Evolutionary conservation across 2,888 invertebrate species (phyloP), one percentile per base, ranked within the genome.

Genomic region (Phorcus lineatus): DNA sequence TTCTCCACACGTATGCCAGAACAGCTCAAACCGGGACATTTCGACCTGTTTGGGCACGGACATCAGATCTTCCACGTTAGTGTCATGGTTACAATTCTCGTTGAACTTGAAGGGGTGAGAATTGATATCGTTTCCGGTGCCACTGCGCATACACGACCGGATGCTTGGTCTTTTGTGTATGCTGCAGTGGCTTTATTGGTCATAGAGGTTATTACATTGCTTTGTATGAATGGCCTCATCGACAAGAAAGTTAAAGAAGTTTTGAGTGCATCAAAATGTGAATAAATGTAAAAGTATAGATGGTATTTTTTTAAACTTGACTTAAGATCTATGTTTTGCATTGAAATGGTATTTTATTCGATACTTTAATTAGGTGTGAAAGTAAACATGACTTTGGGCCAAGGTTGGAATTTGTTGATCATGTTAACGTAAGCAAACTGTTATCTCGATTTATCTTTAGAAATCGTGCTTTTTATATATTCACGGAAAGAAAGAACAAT

Each of bases 41-140:
- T 87, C 80, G 91, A 91, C 81, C 82, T 88, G 16, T 22, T 89
- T 19, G 91, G 90, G 9, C 89, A 90, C 74, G 88, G 90, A 28
- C 90, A 90, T 77, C 88, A 89, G 57, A 82, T 88, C 24, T 90
- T 90, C 79, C 90, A 90, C 78, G 80, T 88, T 0, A 24, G 79
- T 36, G 66, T 81, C 11, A 77, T 83, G 19, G 17, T 84, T 7
- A 82, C 83, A 0, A 81, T 83, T 40, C 40, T 82, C 31, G 53
- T 80, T 2, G 82, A 86, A 78, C 66, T 84, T n/a, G 55, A 81
- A 36, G 83, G 77, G 11, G 80, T 81, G 16, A 54, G 79, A 31
- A 77, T 77, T 16, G 86, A 85, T 28, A 57, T 85, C 6, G 31
- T 77, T n/a, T 24, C 57, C 11, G 55, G 53, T 19, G 55, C 62